Percentiles rank a stretch among this genome's conserved stretches.
phyloP scores from a whole-genome alignment of 2,888 invertebrate species.

The Tetrapedia diversipes region DNA sequence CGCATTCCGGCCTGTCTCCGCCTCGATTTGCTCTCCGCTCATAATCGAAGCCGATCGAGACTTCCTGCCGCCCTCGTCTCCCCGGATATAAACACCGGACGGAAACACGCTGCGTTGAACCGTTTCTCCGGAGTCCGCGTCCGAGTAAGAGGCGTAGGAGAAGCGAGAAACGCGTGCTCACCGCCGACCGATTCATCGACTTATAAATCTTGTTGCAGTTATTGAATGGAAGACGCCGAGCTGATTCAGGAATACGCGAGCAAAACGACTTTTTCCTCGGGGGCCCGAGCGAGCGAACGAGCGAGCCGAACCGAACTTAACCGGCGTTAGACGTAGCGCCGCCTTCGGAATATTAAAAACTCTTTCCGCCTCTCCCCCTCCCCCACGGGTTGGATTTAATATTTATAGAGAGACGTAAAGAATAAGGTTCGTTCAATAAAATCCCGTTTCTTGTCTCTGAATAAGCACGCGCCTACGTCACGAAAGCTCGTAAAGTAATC shows the following conservation, averaged over 20 bases:
- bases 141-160: not conserved
- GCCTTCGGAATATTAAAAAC: conserved; percentile 24
- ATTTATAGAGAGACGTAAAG: conserved; percentile 31
- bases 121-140: conserved; percentile 7
- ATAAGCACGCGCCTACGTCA: conserved; percentile 60
- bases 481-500: conserved; percentile 63
- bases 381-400: conserved; percentile 3
- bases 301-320: not conserved
- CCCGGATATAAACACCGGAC: not conserved
- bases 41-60: conserved; percentile 48
- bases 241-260: conserved; percentile 26
- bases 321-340: conserved; percentile 12
- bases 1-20: conserved; percentile 59
- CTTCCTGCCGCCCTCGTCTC: conserved; percentile 16
- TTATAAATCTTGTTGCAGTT: conserved; percentile 38
- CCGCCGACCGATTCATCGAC: conserved; percentile 27
- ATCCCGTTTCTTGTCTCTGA: conserved; percentile 56
- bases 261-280: not conserved
- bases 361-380: no score
- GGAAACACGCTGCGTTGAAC: conserved; percentile 3
- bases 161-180: not conserved
- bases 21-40: conserved; percentile 34
- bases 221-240: conserved; percentile 35
- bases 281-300: no score
- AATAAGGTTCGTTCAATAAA: conserved; percentile 59